These are phyloP conservation scores for Drosophila meridiana DNA, from an alignment of 2,888 invertebrate genomes.

Conservation along the genomic window DNA sequence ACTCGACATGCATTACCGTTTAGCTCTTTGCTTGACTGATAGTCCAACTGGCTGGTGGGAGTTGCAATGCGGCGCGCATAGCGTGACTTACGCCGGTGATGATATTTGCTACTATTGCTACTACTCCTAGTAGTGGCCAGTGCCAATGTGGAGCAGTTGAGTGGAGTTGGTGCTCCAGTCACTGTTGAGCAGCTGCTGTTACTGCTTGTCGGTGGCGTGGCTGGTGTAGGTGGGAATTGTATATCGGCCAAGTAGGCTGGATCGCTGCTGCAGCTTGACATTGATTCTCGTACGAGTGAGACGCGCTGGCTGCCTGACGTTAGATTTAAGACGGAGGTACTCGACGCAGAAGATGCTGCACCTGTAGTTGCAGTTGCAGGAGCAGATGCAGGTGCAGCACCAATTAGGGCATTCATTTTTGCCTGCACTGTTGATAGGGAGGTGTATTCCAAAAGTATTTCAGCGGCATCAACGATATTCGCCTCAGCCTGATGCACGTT, in stretches of 20 bases:
- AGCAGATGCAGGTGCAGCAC: neutral
- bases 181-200: constrained; percentile 59
- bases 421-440: constrained; percentile 30
- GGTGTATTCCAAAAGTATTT: constrained; percentile 78
- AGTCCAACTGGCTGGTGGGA: constrained; percentile 21
- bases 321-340: neutral
- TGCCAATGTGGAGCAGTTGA: neutral
- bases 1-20: constrained; percentile 25
- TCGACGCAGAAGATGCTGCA: neutral
- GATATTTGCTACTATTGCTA: constrained; percentile 34
- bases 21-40: constrained; percentile 10
- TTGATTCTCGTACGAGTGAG: constrained; percentile 18
- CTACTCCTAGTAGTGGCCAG: neutral
- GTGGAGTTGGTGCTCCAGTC: constrained; percentile 17
- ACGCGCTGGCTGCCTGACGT: neutral
- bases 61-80: constrained; percentile 64
- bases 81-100: constrained; percentile 64
- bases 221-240: constrained; percentile 50
- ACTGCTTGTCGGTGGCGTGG: constrained; percentile 57
- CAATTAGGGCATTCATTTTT: constrained; percentile 6
- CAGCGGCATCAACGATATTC: constrained; percentile 54
- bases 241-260: constrained; percentile 29
- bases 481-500: constrained; percentile 2
- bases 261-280: neutral
- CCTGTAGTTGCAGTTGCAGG: neutral